Percentiles rank a stretch among this genome's conserved stretches.
phyloP scores from a whole-genome alignment of 92 coral and sea anemone genomes.

The Paramuricea clavata region DNA sequence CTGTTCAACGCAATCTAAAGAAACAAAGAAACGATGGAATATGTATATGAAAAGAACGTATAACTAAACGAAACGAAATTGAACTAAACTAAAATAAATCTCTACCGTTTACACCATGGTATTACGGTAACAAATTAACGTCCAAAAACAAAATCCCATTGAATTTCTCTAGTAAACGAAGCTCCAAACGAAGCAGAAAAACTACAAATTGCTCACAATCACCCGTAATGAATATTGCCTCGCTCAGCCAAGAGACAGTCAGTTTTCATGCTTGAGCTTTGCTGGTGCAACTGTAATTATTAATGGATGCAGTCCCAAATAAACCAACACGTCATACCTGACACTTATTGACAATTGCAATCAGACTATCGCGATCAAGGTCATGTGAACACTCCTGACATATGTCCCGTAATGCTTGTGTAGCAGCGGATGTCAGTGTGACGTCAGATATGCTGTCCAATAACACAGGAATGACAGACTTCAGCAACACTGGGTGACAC shows the following conservation, averaged over 20 bases:
- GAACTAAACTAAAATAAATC: too few relatives aligned
- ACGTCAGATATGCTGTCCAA: slow-evolving; percentile 81
- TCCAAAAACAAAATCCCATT: background rate
- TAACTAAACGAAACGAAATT: too few relatives aligned
- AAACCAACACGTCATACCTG: slow-evolving; percentile 67
- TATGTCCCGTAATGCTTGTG: slow-evolving; percentile 95
- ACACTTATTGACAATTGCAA: slow-evolving; percentile 79
- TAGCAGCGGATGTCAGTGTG: slow-evolving; percentile 85
- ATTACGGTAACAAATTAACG: background rate
- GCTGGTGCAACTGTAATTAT: background rate
- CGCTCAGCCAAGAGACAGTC: too few relatives aligned
- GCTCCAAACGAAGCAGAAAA: too few relatives aligned
- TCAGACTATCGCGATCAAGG: slow-evolving; percentile 77
- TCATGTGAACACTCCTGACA: slow-evolving; percentile 97
- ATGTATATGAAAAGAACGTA: background rate
- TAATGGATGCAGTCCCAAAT: background rate
- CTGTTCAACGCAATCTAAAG: slow-evolving; percentile 28
- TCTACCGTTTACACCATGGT: too few relatives aligned
- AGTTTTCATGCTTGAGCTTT: too few relatives aligned
- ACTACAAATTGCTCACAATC: too few relatives aligned
- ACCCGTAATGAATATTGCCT: too few relatives aligned
- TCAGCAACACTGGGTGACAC: slow-evolving; percentile 90
- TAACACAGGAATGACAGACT: slow-evolving; percentile 89
- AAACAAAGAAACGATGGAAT: background rate
- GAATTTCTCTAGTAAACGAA: too few relatives aligned